These are phyloP conservation scores for Streblospio benedicti DNA, from an alignment of 1,140 invertebrate genomes.

Conservation along the genomic window DNA sequence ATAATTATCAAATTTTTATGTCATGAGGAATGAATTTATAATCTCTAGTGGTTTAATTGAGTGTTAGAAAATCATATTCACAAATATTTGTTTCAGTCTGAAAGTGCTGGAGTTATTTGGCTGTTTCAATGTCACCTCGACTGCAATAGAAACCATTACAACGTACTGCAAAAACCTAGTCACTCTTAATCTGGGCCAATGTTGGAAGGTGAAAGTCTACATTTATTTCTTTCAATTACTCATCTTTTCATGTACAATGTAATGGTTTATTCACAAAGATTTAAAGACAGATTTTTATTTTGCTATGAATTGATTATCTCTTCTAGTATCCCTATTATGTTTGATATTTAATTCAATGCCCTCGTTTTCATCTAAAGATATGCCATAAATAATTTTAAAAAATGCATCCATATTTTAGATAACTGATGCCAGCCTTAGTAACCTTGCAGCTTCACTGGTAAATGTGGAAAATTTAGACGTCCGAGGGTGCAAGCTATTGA, in stretches of 20 bases:
- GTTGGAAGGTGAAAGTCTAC: conserved; percentile 36
- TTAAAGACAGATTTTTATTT: not conserved
- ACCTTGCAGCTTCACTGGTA: conserved; percentile 32
- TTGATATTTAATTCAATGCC: not conserved
- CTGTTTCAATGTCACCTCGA: conserved; percentile 37
- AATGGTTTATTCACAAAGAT: not conserved
- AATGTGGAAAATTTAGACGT: conserved; percentile 38
- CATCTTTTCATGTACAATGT: not conserved
- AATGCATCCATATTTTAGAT: conserved; percentile 23
- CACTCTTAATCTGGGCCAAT: conserved; percentile 39
- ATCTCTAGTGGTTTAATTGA: not conserved
- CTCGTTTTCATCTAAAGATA: not conserved
- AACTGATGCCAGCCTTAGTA: conserved; percentile 33
- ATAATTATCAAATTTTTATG: not conserved
- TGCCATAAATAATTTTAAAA: not conserved
- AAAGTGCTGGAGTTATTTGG: conserved; percentile 39
- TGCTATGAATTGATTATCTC: not conserved
- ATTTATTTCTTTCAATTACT: not conserved
- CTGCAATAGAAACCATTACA: conserved; percentile 27
- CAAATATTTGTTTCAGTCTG: conserved; percentile 23
- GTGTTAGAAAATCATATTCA: too few relatives aligned
- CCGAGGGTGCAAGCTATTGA: conserved; percentile 39
- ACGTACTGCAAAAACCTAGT: conserved; percentile 32
- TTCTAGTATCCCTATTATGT: not conserved
- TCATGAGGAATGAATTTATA: not conserved